Conservation (phyloP, 2,113 vertebrate genomes). For the Cavia porcellus region DNA sequence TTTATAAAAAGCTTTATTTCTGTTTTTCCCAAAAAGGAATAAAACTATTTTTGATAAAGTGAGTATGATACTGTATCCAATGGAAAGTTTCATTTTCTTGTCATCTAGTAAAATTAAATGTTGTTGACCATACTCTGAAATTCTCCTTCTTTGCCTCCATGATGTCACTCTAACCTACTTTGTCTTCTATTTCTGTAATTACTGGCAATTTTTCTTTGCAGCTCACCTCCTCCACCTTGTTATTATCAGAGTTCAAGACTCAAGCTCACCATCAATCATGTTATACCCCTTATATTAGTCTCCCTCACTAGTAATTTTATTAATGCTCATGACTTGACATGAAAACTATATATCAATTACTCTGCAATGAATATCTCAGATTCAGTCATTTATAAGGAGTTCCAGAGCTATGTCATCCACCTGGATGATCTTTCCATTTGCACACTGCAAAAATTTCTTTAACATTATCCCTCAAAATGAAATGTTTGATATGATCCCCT, state of each 20-base stretch:
- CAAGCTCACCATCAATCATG: background rate
- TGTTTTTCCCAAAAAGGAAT: background rate
- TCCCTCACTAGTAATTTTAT: background rate
- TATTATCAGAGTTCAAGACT: background rate
- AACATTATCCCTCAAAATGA: background rate
- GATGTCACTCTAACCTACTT: background rate
- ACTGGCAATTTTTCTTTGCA: background rate
- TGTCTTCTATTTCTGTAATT: background rate
- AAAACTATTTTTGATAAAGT: background rate
- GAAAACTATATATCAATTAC: background rate
- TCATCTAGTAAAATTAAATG: background rate
- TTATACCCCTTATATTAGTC: background rate
- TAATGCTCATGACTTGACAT: background rate
- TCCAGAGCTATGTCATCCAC: background rate
- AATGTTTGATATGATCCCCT: background rate
- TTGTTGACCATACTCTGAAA: background rate
- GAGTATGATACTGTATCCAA: background rate
- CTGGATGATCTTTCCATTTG: background rate
- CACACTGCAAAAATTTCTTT: background rate
- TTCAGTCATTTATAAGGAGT: background rate
- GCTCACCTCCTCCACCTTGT: background rate
- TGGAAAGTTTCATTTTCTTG: background rate
- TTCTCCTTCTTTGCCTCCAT: background rate
- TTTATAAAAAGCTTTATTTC: background rate
- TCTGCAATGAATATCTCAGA: background rate